Conservation (phyloP, 2,888 invertebrate genomes). For the Nipponacmea schrenckii region DNA sequence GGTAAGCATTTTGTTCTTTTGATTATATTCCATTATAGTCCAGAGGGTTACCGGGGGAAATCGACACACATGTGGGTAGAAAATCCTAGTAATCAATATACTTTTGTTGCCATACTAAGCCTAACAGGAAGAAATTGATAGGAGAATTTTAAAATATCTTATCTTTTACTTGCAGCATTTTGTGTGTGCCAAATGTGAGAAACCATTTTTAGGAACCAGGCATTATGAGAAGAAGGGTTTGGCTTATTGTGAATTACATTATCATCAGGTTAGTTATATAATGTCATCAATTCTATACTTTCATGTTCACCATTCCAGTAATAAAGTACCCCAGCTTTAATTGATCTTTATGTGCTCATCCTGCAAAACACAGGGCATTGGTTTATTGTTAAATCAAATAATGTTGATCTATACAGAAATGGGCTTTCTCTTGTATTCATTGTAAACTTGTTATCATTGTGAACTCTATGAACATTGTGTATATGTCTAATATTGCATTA, state of each 20-base stretch:
- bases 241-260: conserved; percentile 99
- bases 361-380: not conserved
- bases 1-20: conserved; percentile 34
- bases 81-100: not conserved
- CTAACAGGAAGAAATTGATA: no score
- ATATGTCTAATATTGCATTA: no score
- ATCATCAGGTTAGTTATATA: conserved; percentile 75
- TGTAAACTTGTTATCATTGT: no score
- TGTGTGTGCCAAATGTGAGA: conserved; percentile 99
- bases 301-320: not conserved
- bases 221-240: conserved; percentile 97
- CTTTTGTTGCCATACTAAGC: no score
- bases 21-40: no score
- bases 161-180: conserved; percentile 81
- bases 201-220: conserved; percentile 97
- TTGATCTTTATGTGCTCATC: not conserved
- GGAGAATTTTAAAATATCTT: no score
- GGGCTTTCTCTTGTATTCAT: no score
- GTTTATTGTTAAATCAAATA: not conserved
- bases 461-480: no score
- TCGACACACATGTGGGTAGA: no score
- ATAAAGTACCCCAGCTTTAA: not conserved
- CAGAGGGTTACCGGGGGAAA: no score
- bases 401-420: not conserved
- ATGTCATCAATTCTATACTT: not conserved